Percentiles rank a stretch among this genome's conserved stretches.
These are phyloP conservation scores for Gerris buenoi DNA, from an alignment of 1,140 invertebrate species.

Conservation along the genomic window DNA sequence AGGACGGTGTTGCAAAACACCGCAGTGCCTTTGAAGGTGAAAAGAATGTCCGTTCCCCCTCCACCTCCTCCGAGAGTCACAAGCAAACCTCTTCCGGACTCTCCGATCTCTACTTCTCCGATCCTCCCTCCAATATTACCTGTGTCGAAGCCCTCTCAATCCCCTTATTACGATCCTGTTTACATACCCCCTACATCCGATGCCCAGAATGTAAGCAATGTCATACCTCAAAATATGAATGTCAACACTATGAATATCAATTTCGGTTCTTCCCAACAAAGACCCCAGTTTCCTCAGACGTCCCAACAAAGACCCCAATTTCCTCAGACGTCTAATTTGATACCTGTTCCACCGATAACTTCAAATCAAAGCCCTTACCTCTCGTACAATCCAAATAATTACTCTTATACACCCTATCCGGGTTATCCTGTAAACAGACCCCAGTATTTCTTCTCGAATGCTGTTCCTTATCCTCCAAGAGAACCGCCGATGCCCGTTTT, in stretches of 20 bases:
- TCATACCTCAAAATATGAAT: not conserved
- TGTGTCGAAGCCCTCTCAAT: not conserved
- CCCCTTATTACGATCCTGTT: not conserved
- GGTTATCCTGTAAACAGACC: not conserved
- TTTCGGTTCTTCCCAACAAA: not conserved
- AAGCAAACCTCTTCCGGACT: not conserved
- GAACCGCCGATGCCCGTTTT: not conserved
- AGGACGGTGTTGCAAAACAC: conserved; percentile 10
- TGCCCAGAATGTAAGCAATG: not conserved
- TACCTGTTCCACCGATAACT: not conserved
- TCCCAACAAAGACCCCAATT: not conserved
- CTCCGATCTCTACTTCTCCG: too few species aligned
- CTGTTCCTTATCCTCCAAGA: not conserved
- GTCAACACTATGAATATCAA: not conserved
- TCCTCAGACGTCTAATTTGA: not conserved
- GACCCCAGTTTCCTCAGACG: not conserved
- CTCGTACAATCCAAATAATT: not conserved
- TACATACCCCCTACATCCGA: not conserved
- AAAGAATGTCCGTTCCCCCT: conserved; percentile 6
- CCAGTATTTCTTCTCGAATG: not conserved
- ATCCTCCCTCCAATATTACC: too few species aligned
- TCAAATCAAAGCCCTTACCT: not conserved
- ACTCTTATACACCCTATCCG: not conserved
- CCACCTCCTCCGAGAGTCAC: conserved; percentile 5
- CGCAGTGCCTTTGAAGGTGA: conserved; percentile 12